Conservation (phyloP, 2,888 invertebrate species). For the Keiferia lycopersicella region DNA sequence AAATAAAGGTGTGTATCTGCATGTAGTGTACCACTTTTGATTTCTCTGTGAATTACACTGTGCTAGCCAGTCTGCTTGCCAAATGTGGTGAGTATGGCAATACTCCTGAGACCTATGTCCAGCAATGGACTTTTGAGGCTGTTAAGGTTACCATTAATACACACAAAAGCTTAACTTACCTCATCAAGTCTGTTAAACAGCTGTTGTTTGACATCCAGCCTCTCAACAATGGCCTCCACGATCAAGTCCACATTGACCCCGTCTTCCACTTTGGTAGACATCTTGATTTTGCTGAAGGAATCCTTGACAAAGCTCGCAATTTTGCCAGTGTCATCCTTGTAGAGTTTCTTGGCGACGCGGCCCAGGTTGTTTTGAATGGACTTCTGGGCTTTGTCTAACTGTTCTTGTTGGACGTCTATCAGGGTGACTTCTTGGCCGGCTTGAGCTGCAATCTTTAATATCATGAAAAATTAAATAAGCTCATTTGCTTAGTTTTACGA, state of each 20-base stretch:
- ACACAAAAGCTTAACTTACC: constrained; percentile 52
- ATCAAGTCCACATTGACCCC: constrained; percentile 88
- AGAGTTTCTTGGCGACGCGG: constrained; percentile 90
- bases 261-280: constrained; percentile 82
- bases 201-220: constrained; percentile 88
- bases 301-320: constrained; percentile 85
- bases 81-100: too few relatives aligned
- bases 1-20: too few relatives aligned
- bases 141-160: too few relatives aligned
- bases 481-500: too few relatives aligned
- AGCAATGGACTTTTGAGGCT: too few relatives aligned
- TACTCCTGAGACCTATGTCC: too few relatives aligned
- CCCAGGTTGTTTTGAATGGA: constrained; percentile 86
- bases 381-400: constrained; percentile 86
- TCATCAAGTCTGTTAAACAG: constrained; percentile 88
- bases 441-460: constrained; percentile 88
- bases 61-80: too few relatives aligned
- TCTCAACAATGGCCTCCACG: constrained; percentile 94
- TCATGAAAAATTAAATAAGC: constrained; percentile 24
- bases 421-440: constrained; percentile 90
- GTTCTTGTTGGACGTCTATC: constrained; percentile 87
- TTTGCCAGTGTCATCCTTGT: constrained; percentile 84
- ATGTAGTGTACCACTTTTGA: too few relatives aligned
- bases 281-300: constrained; percentile 76
- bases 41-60: too few relatives aligned